Conservation (phyloP, 2,797 vertebrate genomes). For the Varecia variegata region DNA sequence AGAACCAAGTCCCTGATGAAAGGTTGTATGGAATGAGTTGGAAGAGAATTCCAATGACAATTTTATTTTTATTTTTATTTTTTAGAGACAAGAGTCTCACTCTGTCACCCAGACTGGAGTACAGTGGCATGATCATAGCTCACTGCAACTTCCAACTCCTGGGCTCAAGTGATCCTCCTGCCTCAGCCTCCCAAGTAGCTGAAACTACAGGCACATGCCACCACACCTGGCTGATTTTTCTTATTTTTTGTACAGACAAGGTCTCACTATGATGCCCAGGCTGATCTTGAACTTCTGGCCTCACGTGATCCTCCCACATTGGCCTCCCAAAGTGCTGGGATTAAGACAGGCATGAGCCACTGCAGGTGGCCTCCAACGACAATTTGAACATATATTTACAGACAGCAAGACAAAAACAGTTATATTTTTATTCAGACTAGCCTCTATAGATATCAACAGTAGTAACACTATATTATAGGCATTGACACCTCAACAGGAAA, state of each 20-base stretch:
- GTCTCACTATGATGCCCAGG: not conserved
- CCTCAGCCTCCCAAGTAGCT: not conserved
- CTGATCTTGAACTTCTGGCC: not conserved
- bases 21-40: not conserved
- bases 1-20: conserved; percentile 12
- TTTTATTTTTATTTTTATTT: not conserved
- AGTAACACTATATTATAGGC: not conserved
- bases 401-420: conserved; percentile 26
- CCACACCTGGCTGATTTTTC: not conserved
- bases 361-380: not conserved
- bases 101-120: not conserved
- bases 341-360: not conserved
- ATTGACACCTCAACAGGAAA: not conserved
- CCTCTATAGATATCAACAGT: not conserved
- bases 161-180: not conserved
- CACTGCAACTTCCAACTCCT: not conserved
- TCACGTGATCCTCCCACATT: not conserved
- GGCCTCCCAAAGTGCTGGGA: not conserved
- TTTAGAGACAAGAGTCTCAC: not conserved
- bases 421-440: conserved; percentile 33
- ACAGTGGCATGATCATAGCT: not conserved
- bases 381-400: conserved; percentile 33
- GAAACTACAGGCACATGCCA: not conserved
- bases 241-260: not conserved
- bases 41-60: not conserved